Evolutionary conservation across 2,113 vertebrate genomes (phyloP).

Genomic region (Psophia crepitans): DNA sequence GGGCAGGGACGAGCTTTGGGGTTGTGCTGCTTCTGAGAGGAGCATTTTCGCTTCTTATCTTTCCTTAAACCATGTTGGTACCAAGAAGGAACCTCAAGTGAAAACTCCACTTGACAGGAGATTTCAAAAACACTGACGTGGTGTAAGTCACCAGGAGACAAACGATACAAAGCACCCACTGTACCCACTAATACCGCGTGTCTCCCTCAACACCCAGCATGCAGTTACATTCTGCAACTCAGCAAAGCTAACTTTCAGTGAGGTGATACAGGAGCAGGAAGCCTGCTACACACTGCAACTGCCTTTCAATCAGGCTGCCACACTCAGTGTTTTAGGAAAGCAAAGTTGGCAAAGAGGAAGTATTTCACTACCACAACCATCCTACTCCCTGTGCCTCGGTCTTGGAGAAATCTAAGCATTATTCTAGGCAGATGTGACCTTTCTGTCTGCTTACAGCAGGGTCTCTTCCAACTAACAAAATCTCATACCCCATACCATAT

Average conservation of each 20-base stretch:
- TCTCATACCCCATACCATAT: too few relatives aligned
- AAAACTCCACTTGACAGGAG: background rate
- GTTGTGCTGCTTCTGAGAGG: background rate
- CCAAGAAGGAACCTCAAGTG: background rate
- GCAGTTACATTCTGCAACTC: background rate
- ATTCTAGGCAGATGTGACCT: background rate
- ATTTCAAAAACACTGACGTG: background rate
- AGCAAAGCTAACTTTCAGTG: background rate
- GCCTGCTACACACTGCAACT: background rate
- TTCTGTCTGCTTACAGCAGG: background rate
- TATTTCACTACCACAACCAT: background rate
- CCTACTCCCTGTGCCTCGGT: background rate
- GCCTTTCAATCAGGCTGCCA: background rate
- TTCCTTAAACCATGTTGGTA: background rate
- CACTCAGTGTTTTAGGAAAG: background rate
- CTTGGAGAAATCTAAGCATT: background rate
- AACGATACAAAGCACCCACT: background rate
- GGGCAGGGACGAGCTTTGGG: background rate
- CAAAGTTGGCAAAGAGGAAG: background rate
- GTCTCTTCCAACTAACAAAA: background rate
- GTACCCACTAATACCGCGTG: background rate
- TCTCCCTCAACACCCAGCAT: accelerated
- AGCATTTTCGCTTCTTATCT: background rate
- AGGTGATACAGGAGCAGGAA: background rate
- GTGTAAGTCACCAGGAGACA: background rate